These are phyloP conservation scores for Onychomys torridus DNA, from an alignment of 2,797 vertebrate genomes.

Conservation along the genomic window DNA sequence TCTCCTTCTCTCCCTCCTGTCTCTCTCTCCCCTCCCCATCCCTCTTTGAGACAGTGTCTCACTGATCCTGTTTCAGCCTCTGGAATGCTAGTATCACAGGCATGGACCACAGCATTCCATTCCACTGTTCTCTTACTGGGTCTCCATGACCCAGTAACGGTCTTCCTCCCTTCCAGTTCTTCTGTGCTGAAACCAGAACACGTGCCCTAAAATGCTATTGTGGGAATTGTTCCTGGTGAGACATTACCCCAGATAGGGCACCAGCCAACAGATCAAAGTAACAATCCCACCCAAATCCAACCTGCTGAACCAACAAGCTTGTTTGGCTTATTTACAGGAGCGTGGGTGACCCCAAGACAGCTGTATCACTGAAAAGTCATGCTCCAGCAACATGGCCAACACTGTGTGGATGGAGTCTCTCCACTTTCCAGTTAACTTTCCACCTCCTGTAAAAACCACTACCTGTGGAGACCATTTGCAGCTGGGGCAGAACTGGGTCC, in stretches of 20 bases:
- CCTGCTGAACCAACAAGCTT: neutral
- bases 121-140: neutral
- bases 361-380: neutral
- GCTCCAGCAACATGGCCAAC: neutral
- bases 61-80: neutral
- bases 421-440: too few species aligned
- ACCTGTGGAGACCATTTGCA: neutral
- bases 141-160: neutral
- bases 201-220: neutral
- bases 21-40: neutral
- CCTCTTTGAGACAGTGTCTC: neutral
- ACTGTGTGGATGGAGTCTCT: neutral
- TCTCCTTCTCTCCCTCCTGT: neutral
- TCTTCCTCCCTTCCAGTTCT: neutral
- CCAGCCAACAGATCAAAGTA: neutral
- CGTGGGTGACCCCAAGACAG: neutral
- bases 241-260: neutral
- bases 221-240: neutral
- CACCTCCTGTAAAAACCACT: neutral
- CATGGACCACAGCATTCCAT: too few species aligned
- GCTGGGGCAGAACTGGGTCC: neutral
- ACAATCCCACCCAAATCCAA: neutral
- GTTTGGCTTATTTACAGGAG: neutral
- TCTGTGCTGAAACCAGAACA: neutral
- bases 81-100: neutral